A percentile compares a stretch with the other conserved stretches of the same genome.
These are phyloP conservation scores for Oasisia sp. DNA, from an alignment of 2,888 invertebrate genomes.

Conservation along the genomic window DNA sequence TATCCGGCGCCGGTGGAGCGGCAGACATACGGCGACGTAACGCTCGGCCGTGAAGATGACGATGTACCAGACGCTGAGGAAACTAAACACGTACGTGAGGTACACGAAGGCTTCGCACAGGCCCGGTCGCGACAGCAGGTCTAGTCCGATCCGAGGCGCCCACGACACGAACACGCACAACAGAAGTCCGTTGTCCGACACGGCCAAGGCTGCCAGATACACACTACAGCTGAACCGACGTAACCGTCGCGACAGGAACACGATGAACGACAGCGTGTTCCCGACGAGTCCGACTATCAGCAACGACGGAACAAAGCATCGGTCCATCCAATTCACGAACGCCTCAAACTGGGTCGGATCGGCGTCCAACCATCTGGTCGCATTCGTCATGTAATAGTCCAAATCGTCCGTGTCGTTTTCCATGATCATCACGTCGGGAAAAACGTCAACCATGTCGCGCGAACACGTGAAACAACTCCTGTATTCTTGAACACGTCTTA, in stretches of 20 bases:
- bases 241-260: slow-evolving; percentile 80
- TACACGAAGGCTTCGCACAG: slow-evolving; percentile 40
- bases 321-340: slow-evolving; percentile 25
- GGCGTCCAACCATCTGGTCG: not conserved
- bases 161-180: slow-evolving; percentile 33
- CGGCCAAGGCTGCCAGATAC: slow-evolving; percentile 35
- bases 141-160: slow-evolving; percentile 29
- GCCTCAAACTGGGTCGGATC: not conserved
- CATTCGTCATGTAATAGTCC: not conserved
- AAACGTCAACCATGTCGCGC: not conserved
- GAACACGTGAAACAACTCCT: not conserved
- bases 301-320: slow-evolving; percentile 78
- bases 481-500: not conserved
- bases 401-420: not conserved
- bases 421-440: not conserved
- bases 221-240: slow-evolving; percentile 75
- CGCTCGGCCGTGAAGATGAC: slow-evolving; percentile 41
- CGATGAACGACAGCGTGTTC: slow-evolving; percentile 70
- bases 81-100: slow-evolving; percentile 38
- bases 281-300: slow-evolving; percentile 78
- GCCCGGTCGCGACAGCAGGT: slow-evolving; percentile 28
- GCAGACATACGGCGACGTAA: slow-evolving; percentile 39
- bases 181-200: slow-evolving; percentile 34
- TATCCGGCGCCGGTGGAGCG: slow-evolving; percentile 38
- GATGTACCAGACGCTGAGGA: slow-evolving; percentile 42